Evolutionary conservation across 2,113 vertebrate species (phyloP).

Genomic region (Leucosticte australis): DNA sequence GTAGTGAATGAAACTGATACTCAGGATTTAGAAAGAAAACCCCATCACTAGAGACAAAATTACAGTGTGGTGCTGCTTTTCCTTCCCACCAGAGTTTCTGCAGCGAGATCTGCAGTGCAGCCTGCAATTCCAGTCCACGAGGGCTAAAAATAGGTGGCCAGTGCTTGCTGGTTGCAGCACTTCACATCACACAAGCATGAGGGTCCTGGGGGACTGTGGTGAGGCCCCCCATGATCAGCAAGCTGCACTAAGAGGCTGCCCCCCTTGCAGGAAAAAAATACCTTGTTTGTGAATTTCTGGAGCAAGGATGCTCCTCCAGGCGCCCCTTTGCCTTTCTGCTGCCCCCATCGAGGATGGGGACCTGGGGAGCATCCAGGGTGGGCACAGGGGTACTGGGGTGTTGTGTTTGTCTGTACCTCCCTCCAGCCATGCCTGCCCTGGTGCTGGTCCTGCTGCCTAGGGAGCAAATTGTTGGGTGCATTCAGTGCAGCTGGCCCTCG

Average conservation of each 20-base stretch:
- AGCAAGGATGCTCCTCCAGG: neutral
- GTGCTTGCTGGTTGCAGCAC: neutral
- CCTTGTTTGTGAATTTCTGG: neutral
- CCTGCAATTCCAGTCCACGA: constrained; percentile 44
- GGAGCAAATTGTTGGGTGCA: constrained; percentile 59
- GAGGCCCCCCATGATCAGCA: neutral
- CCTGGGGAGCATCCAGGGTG: fast-evolving
- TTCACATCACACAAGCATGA: neutral
- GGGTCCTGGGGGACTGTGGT: neutral
- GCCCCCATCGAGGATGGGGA: neutral
- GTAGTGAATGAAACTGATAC: constrained; percentile 28
- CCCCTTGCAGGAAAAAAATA: neutral
- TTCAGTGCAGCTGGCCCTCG: constrained; percentile 9
- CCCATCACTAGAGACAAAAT: constrained; percentile 28
- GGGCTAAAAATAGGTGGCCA: constrained; percentile 25
- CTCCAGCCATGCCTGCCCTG: neutral
- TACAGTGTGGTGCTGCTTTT: constrained; percentile 5
- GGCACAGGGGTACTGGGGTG: fast-evolving
- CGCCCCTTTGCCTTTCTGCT: fast-evolving
- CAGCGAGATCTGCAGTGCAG: constrained; percentile 28
- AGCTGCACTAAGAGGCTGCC: neutral
- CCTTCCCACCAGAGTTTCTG: constrained; percentile 31
- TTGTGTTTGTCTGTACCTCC: neutral
- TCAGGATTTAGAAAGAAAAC: constrained; percentile 56
- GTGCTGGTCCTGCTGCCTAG: neutral